These are phyloP conservation scores for Eleginops maclovinus DNA, from an alignment of 2,113 vertebrate species.

Conservation along the genomic window DNA sequence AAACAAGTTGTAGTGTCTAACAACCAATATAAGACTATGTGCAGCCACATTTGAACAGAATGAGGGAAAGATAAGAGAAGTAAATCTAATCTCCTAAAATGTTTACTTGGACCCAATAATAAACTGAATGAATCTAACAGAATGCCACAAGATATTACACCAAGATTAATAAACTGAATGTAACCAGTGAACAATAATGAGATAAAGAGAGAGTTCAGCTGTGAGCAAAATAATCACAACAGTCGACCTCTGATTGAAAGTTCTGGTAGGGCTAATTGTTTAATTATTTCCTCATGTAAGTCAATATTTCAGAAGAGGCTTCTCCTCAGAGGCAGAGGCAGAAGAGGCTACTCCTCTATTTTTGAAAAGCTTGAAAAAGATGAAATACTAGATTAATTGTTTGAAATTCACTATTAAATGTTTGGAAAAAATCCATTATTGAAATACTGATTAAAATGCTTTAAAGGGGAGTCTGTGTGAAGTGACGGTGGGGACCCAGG, in stretches of 20 bases:
- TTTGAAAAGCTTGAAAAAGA: no score
- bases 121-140: conserved; percentile 11
- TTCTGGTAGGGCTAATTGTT: conserved; percentile 30
- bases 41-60: conserved; percentile 45
- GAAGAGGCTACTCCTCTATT: no score
- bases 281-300: conserved; percentile 28
- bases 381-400: no score
- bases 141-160: conserved; percentile 25
- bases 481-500: no score
- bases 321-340: no score
- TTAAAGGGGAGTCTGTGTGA: no score
- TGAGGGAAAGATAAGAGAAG: conserved; percentile 27
- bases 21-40: conserved; percentile 48
- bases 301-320: no score
- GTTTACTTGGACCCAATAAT: conserved; percentile 8
- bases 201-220: conserved; percentile 19
- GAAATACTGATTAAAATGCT: no score
- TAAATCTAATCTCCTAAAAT: conserved; percentile 1
- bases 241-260: conserved; percentile 31
- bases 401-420: no score
- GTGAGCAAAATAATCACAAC: conserved; percentile 3
- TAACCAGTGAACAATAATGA: conserved; percentile 18
- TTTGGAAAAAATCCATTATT: no score
- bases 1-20: conserved; percentile 40
- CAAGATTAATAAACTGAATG: conserved; percentile 9